phyloP scores from a whole-genome alignment of 1,140 invertebrate species.

The Argopecten irradians region DNA sequence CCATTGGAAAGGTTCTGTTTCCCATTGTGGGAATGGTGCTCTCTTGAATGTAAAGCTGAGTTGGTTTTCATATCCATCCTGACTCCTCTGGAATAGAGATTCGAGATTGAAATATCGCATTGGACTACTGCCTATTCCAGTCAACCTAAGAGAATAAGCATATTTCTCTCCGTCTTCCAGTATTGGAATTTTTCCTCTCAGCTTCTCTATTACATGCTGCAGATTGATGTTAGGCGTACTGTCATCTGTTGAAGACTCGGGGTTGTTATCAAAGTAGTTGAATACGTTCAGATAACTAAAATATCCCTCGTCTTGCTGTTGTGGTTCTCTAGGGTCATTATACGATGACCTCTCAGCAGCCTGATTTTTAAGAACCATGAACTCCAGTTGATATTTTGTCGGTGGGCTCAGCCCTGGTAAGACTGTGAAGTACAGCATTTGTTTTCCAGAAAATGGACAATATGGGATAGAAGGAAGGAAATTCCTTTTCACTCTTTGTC shows the following conservation, averaged over 20 bases:
- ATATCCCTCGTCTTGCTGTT: not conserved
- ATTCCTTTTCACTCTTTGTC: slow-evolving; percentile 36
- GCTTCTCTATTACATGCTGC: not conserved
- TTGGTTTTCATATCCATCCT: too few relatives aligned
- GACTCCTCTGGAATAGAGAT: not conserved
- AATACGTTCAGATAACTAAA: not conserved
- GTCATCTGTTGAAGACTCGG: not conserved
- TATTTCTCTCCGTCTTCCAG: not conserved
- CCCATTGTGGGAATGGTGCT: slow-evolving; percentile 35
- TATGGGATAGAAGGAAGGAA: slow-evolving; percentile 36
- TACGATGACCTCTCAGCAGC: not conserved
- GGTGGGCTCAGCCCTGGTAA: slow-evolving; percentile 44
- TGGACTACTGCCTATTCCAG: slow-evolving; percentile 31
- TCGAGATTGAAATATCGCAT: not conserved
- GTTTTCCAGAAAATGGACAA: slow-evolving; percentile 44
- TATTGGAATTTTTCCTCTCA: not conserved
- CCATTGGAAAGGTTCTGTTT: slow-evolving; percentile 35
- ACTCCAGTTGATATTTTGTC: slow-evolving; percentile 30
- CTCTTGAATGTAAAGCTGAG: slow-evolving; percentile 25
- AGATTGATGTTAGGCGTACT: not conserved
- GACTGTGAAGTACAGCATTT: slow-evolving; percentile 35
- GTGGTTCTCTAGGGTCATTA: not conserved
- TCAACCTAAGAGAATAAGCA: not conserved
- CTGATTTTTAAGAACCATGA: not conserved
- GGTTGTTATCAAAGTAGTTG: not conserved